Percentiles rank a stretch among this genome's conserved stretches.
phyloP scores from a whole-genome alignment of 2,113 vertebrate genomes.

The Engraulis encrasicolus region DNA sequence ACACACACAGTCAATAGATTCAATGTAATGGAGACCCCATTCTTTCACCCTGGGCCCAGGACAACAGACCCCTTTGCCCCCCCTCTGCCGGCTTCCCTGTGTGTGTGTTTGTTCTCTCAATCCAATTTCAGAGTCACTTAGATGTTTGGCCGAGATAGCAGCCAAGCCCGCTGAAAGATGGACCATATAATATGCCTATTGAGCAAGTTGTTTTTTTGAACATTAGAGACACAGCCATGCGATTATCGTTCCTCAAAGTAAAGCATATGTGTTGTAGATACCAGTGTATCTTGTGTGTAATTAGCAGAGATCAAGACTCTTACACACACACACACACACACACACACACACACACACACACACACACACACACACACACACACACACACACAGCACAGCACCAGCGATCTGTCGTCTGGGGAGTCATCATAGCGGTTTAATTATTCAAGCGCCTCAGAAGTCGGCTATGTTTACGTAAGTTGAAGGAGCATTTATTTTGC shows the following conservation, averaged over 20 bases:
- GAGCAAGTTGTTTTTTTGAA: not conserved
- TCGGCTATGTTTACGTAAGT: slow-evolving; percentile 59
- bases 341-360: not conserved
- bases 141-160: not conserved
- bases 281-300: slow-evolving; percentile 45
- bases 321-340: not conserved
- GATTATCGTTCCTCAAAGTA: not conserved
- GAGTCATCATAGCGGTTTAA: slow-evolving; percentile 45
- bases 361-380: not conserved
- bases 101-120: too few species aligned
- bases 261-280: not conserved
- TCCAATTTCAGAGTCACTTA: too few species aligned
- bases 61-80: too few species aligned
- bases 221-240: not conserved
- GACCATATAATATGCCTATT: not conserved
- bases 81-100: too few species aligned
- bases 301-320: slow-evolving; percentile 52
- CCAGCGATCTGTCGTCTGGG: not conserved
- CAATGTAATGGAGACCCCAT: too few species aligned
- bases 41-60: too few species aligned
- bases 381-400: not conserved
- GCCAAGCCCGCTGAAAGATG: not conserved
- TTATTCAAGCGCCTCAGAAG: slow-evolving; percentile 61
- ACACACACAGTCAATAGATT: not conserved
- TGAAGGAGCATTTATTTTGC: slow-evolving; percentile 62